Base-by-base conservation (phyloP, 2,888 invertebrate species). In the Rhodophaea formosa region DNA sequence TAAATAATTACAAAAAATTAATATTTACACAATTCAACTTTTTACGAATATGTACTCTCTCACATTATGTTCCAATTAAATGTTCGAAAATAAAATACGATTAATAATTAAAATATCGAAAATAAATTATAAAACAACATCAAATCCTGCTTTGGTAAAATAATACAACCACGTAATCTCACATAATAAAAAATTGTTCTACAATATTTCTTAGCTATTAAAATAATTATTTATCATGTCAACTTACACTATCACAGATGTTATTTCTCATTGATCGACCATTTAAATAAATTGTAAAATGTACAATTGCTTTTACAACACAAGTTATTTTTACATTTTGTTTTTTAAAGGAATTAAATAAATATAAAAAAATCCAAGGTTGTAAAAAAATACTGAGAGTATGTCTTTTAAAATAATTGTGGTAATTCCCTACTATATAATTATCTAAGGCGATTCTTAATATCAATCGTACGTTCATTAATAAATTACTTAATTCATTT, bases 161-260 rank as follows among this genome's bases (percentile, higher is more conserved):
- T 2, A 58, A 47, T 58, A 58, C 58, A 58, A 58, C 62, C 61
- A 59, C 17, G 30, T 60, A 56, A 59, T 58, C 57, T 60, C 57
- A 29, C 12, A 46, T 46, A 54, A 17, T 35, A 12, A 15, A 44
- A 59, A 57, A 55, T 51, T 46, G 43, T 57, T 61, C 39, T 23
- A 42, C 14, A 7, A 44, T 29, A 53, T 43, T 14, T 44, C 29
- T 43, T 53, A 43, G 15, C 23, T n/a, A 29, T 49, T 1, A 12
- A 5, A 15, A 43, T 44, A 14, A 53, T 17, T 7, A 35, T 52
- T 17, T 42, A 6, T 17, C 12, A 39, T 32, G 16, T 51, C 39
- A 42, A 39, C 17, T 17, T n/a, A 32, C 30, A 46, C 46, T 46
- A 46, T 46, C 46, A 46, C 46, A 46, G 46, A 29, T 46, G 17